Percentiles rank a stretch among this genome's conserved stretches.
Evolutionary conservation across 2,888 invertebrate genomes (phyloP).

Genomic region (Abscondita cerata): DNA sequence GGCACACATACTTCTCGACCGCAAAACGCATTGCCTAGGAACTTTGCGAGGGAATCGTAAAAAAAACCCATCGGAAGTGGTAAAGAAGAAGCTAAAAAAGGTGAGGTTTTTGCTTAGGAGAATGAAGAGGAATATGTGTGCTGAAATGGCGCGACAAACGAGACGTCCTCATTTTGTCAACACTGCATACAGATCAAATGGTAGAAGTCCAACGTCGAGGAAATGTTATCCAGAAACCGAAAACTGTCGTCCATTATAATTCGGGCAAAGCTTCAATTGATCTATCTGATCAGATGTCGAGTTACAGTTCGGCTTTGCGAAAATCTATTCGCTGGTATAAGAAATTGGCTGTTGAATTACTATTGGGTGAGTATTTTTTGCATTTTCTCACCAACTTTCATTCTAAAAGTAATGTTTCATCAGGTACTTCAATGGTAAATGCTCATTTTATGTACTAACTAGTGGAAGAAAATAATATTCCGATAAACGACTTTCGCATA

Average conservation of each 20-base stretch:
- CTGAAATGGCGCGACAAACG: not conserved
- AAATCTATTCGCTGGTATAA: not conserved
- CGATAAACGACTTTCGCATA: not conserved
- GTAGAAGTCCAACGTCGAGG: not conserved
- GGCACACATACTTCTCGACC: not conserved
- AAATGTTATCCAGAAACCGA: not conserved
- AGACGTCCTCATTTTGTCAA: not conserved
- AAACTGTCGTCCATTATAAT: not conserved
- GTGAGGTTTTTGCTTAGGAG: not conserved
- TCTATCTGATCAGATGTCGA: not conserved
- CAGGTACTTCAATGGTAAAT: conserved; percentile 1
- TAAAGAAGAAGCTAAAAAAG: not conserved
- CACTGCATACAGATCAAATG: not conserved
- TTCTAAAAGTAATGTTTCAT: too few relatives aligned
- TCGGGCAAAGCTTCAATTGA: not conserved
- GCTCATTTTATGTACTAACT: not conserved
- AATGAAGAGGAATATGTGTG: not conserved
- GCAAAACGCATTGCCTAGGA: not conserved
- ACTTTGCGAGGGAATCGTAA: too few relatives aligned
- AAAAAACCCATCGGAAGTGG: not conserved
- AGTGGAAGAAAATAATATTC: not conserved
- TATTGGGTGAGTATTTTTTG: too few relatives aligned
- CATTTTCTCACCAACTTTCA: too few relatives aligned
- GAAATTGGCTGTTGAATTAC: not conserved
- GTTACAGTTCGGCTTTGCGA: not conserved